Base-by-base conservation (phyloP, 2,113 vertebrate genomes). In the Neolamprologus devosi region DNA sequence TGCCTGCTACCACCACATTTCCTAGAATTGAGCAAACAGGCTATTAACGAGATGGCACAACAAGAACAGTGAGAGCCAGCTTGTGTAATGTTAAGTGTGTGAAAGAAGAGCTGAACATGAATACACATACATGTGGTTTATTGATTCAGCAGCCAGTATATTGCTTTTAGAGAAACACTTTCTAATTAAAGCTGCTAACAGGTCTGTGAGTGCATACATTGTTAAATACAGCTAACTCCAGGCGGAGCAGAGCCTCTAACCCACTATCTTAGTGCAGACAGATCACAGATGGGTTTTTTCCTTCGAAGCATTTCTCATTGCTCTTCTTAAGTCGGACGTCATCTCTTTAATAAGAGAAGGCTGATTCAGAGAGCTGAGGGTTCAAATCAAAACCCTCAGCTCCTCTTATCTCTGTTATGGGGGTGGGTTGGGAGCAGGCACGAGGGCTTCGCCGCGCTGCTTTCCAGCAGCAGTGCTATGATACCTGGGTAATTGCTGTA, bases 401-500 rank as follows among this genome's bases (percentile, higher is more conserved):
- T 47, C 16, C 21, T 78, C 58, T 85, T 91, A 88, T 91, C 88
- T 84, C 10, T 42, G 55, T 86, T 51, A 16, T 73, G 30, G 73
- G 80, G 19, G 47, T 42, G 78, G 54, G 58, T 33, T n/a, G 63
- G 82, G 45, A 51, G 26, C 6, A 5, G 79, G 63, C 3, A 1
- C 28, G 28, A 45, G 58, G 58, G 73, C 30, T 83, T 88, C 3
- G 26, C 75, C 51, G 84, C 3, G 10, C 51, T 2, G 23, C 87
- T 89, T 87, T 91, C 83, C 83, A 81, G 91, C 87, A 78, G 86
- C 75, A 33, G 42, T 80, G 80, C 90, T 73, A 89, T 94, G 93
- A 94, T 93, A 95, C 93, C 93, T 94, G 86, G 87, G 90, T 95
- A 94, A 94, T 94, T 94, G 91, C 93, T 92, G 83, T 90, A 87